Evolutionary conservation across 30 jellyfish, hydroid and myxozoan species (phyloP), one percentile per base, ranked within the genome.

Genomic region (Phacellophora camtschatica): DNA sequence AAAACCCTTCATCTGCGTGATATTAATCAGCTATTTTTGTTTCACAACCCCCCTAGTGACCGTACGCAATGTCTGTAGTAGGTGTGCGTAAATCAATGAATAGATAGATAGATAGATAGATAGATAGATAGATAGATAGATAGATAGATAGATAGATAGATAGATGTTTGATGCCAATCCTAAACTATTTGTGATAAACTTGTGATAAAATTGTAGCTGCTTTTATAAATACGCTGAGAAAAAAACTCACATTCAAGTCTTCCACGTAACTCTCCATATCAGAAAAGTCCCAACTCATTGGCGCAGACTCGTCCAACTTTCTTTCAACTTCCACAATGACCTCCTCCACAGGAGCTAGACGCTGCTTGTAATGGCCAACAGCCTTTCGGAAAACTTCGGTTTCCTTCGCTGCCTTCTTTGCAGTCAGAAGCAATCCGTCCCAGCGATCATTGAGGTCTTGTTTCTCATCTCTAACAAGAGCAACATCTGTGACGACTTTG

Each of bases 301-400:
- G 98, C 0, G 81, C 43, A 9, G 84, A 89, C 51, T 63, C 87
- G 39, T 90, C 98, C 16, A 77, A 50, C 18, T 77, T 75, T 20
- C 65, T 74, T 43, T 62, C 81, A 33, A 86, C 70, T 12, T 45
- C 89, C 15, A 74, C 92, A 18, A 90, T 84, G 18, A 79, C 55
- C 64, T 90, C 98, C 83, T 83, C 96, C 51, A 90, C 98, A 41
- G 98, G 98, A 4, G 71, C 87, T 25, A 86, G 30, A 57, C 61
- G 58, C 22, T 66, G 25, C 66, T 84, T 84, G 50, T 71, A 90
- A 23, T 83, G 94, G 4, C 48, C 64, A 43, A 90, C 30, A 4
- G 96, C 90, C 32, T 59, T 70, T 34, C 80, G 74, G 36, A 81
- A 62, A 10, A 80, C 37, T 19, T 73, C 82, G 6, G 95, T 42